Evolutionary conservation across 1,140 invertebrate genomes (phyloP).

Genomic region (Pectinophora gossypiella): DNA sequence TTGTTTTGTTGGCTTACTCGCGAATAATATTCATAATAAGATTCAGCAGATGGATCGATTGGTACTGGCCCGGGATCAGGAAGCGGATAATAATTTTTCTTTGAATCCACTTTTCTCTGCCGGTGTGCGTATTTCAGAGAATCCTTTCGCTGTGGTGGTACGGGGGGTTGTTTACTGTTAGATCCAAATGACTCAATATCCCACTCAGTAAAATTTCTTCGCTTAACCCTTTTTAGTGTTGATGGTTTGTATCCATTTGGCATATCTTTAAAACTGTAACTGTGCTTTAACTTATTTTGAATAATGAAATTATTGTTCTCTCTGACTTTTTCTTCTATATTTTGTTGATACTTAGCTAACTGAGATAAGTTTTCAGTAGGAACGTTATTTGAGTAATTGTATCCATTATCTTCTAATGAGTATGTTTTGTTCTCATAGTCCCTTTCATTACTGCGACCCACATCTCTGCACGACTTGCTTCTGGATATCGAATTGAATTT

Average conservation of each 20-base stretch:
- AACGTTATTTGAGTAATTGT: conserved; percentile 42
- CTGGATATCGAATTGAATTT: conserved; percentile 66
- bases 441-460: conserved; percentile 49
- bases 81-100: conserved; percentile 59
- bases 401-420: conserved; percentile 40
- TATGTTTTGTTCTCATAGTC: conserved; percentile 47
- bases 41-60: conserved; percentile 66
- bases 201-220: conserved; percentile 75
- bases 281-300: conserved; percentile 72
- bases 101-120: conserved; percentile 64
- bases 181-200: conserved; percentile 63
- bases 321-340: conserved; percentile 75
- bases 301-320: conserved; percentile 62
- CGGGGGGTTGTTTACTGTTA: conserved; percentile 59
- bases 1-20: conserved; percentile 72
- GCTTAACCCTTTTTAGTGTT: conserved; percentile 71
- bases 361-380: conserved; percentile 74
- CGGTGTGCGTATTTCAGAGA: conserved; percentile 71
- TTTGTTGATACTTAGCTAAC: conserved; percentile 78
- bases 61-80: conserved; percentile 61
- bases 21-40: conserved; percentile 73
- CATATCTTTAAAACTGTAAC: conserved; percentile 76
- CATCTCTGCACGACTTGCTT: conserved; percentile 71
- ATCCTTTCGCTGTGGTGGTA: conserved; percentile 63
- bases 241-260: conserved; percentile 77